A percentile compares a stretch with the other conserved stretches of the same genome.
Evolutionary conservation across 2,113 vertebrate species (phyloP).

Genomic region (Passer domesticus): DNA sequence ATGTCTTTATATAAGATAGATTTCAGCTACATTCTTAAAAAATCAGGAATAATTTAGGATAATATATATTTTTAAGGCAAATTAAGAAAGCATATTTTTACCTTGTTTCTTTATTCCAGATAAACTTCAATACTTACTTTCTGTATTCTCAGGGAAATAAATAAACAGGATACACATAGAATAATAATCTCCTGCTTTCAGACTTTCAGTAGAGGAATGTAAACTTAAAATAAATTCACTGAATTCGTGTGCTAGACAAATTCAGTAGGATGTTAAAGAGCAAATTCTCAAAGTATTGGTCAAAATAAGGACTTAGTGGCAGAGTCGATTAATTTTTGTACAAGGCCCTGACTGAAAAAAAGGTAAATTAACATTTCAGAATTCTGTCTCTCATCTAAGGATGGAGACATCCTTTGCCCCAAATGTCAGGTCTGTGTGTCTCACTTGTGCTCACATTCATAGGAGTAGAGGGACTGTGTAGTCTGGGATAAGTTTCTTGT

Average conservation of each 20-base stretch:
- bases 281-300: background rate
- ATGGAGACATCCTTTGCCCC: background rate
- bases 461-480: background rate
- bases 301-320: background rate
- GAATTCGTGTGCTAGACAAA: background rate
- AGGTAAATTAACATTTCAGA: background rate
- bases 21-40: background rate
- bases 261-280: background rate
- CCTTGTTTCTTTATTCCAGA: background rate
- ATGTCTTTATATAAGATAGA: background rate
- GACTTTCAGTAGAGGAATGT: background rate
- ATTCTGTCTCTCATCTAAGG: background rate
- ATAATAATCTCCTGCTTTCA: background rate
- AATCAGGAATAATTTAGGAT: background rate
- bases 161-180: background rate
- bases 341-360: background rate
- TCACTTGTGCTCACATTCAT: background rate
- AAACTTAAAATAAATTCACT: background rate
- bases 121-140: background rate
- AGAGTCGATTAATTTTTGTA: background rate
- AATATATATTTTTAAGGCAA: background rate
- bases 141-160: background rate
- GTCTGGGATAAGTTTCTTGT: background rate
- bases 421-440: no score
- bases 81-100: background rate